Evolutionary conservation across 2,113 vertebrate species (phyloP).

Genomic region (Thalassarche chlororhynchos): DNA sequence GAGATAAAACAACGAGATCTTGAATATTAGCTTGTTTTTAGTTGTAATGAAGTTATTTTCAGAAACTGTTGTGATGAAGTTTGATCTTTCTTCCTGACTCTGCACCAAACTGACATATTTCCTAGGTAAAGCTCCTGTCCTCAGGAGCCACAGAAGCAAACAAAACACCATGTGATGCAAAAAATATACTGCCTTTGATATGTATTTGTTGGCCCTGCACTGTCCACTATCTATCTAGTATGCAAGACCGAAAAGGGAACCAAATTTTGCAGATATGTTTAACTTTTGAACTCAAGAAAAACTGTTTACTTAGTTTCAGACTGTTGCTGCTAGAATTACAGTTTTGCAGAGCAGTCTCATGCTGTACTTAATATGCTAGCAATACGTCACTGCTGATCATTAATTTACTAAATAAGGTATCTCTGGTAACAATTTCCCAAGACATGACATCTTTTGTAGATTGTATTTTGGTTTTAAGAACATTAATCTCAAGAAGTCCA

Average conservation of each 20-base stretch:
- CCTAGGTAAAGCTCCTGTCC: background rate
- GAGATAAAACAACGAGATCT: background rate
- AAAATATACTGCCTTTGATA: background rate
- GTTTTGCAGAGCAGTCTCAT: background rate
- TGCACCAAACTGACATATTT: background rate
- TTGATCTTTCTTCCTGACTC: background rate
- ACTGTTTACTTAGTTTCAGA: background rate
- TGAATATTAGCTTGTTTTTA: background rate
- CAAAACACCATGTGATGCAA: background rate
- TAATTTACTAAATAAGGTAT: conserved; percentile 26
- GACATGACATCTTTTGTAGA: background rate
- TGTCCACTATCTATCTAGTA: background rate
- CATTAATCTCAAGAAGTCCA: background rate
- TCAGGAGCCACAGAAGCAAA: background rate
- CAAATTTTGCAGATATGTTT: background rate
- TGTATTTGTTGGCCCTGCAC: background rate
- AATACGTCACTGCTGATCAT: background rate
- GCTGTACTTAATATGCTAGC: background rate
- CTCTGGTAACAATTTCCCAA: conserved; percentile 12
- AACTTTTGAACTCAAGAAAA: conserved; percentile 7
- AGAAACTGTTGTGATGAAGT: background rate
- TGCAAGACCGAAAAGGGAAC: background rate
- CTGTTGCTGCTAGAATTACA: background rate
- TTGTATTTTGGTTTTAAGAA: background rate
- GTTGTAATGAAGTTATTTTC: background rate